These are phyloP conservation scores for Diabrotica balteata DNA, from an alignment of 2,888 invertebrate species.

Conservation along the genomic window DNA sequence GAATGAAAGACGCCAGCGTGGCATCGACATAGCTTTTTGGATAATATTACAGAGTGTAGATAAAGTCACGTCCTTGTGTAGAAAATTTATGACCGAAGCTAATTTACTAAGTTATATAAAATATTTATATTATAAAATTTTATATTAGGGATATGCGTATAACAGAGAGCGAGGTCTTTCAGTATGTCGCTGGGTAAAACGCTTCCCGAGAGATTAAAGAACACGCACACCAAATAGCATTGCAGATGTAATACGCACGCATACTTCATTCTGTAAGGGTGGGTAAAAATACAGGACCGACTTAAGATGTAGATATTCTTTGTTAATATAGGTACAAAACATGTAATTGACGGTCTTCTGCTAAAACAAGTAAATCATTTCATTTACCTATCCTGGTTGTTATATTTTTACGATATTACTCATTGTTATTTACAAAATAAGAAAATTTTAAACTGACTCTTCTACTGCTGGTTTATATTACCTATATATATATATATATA, in stretches of 20 bases:
- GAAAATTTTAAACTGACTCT: too few species aligned
- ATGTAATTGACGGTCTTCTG: too few species aligned
- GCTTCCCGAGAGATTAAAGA: slow-evolving; percentile 42
- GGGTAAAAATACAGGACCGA: slow-evolving; percentile 40
- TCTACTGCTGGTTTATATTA: too few species aligned
- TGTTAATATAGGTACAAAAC: too few species aligned
- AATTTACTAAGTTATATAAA: slow-evolving; percentile 38
- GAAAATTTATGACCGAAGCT: slow-evolving; percentile 36
- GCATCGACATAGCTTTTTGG: too few species aligned
- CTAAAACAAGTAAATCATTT: too few species aligned
- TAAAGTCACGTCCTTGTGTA: slow-evolving; percentile 26
- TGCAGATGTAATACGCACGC: slow-evolving; percentile 54
- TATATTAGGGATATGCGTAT: slow-evolving; percentile 38
- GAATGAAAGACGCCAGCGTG: too few species aligned
- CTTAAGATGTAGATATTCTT: neutral
- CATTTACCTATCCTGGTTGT: too few species aligned
- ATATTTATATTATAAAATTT: slow-evolving; percentile 41
- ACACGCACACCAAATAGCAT: slow-evolving; percentile 53
- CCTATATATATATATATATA: too few species aligned
- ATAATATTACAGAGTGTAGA: slow-evolving; percentile 11
- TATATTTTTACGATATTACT: too few species aligned
- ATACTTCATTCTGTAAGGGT: slow-evolving; percentile 51
- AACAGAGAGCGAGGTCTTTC: slow-evolving; percentile 32
- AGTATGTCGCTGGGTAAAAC: slow-evolving; percentile 33
- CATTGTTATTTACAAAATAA: too few species aligned